Base-by-base conservation (phyloP, 2,888 invertebrate species). In the Spatulosminthurus flaviceps region DNA sequence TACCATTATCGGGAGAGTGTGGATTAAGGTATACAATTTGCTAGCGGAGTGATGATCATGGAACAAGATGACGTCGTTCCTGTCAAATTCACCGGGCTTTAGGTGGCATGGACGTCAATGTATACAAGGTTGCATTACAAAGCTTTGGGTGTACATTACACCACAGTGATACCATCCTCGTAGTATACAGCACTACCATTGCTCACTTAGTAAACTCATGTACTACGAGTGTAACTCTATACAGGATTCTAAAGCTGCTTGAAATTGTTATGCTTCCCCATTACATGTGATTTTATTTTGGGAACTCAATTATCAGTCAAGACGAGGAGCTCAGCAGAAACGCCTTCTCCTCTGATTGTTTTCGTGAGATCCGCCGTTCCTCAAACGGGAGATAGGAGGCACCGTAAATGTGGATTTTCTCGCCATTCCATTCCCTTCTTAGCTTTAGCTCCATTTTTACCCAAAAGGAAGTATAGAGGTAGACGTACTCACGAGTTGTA, bases 261-360 rank as follows among this genome's bases (percentile, higher is more conserved):
- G 60, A 73, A 73, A 73, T 61, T 73, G 73, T 73, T 73, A 73
- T 73, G 73, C 73, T 73, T 29, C 60, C 73, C 73, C 64, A 73
- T 73, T 73, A 73, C 73, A 60, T 28, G 60, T 73, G 73, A 73
- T 73, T 73, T 73, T 73, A 73, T 73, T 73, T 73, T 73, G 73
- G 73, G 60, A 73, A 73, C 73, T 73, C 73, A 73, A 73, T 73
- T 73, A 73, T 60, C 60, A 73, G 60, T 73, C 60, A 19, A 51
- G 60, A 51, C 60, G 43, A 64, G 64, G 64, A 61, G 51, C 60
- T 73, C 73, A 22, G 61, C 28, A 60, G 28, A 71, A 71, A 71
- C 70, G 70, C 41, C 70, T 73, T 43, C 26, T 61, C 26, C n/a
- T 51, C 73, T 60, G 60, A 73, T 73, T 73, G 73, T 73, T 73